Evolutionary conservation across 2,888 invertebrate species (phyloP), one percentile per base, ranked within the genome.

Genomic region (Lasioglossum lativentre): DNA sequence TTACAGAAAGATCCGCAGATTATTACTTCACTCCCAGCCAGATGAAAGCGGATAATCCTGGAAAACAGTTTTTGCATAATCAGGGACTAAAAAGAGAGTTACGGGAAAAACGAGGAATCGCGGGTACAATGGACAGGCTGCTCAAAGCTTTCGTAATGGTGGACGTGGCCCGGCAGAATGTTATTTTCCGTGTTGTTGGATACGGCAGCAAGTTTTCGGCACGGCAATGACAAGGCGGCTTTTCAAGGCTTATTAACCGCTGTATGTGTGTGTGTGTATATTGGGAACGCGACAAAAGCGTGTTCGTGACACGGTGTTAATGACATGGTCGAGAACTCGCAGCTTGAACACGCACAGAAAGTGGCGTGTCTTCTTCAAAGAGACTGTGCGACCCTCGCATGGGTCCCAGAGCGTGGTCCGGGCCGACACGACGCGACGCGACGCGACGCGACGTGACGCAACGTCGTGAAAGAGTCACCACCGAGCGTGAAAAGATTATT

Each of bases 271-370:
- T n/a, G n/a, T n/a, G 82, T 34, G 72, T 45, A 80, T 77, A 82
- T 86, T 70, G 42, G 82, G 59, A 34, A 23, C 27, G 14, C 71
- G 59, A 56, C 75, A 52, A 78, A 76, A 78, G 86, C 87, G 82
- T 74, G 89, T 80, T 75, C 87, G 87, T 89, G 89, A 89, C 87
- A 83, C 74, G 68, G 88, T 86, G 86, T 86, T 89, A 89, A 89
- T 89, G 81, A 87, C 79, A 80, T 52, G 56, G 66, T 30, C 74
- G 73, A 30, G 68, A 83, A 77, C 75, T 80, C 66, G 77, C 85
- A 79, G 78, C 89, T 89, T 89, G 89, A 89, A 89, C 89, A 89
- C 89, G 89, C 89, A 86, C 87, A 73, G 84, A n/a, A 66, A 59
- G 73, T 74, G 16, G 19, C 59, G 42, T 23, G 27, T n/a, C 68